These are phyloP conservation scores for Dryadula phaetusa DNA, from an alignment of 2,888 invertebrate genomes.

Conservation along the genomic window DNA sequence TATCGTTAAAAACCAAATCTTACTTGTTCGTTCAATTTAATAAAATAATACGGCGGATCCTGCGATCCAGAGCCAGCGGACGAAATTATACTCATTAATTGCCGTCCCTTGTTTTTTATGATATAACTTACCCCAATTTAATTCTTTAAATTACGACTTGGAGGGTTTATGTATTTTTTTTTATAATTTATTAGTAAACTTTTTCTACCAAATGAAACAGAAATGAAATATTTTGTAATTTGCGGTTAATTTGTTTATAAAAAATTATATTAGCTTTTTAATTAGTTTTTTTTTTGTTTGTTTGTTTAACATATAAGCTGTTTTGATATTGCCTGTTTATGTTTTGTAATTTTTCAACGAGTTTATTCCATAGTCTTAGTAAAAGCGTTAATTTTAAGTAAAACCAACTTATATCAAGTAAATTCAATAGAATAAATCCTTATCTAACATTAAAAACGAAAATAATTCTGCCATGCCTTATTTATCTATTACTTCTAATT, in stretches of 20 bases:
- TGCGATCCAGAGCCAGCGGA: background rate
- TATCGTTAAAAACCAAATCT: slow-evolving; percentile 15
- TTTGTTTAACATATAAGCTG: too few relatives aligned
- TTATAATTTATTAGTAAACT: slow-evolving; percentile 16
- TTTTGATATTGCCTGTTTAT: too few relatives aligned
- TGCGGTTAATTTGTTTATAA: background rate
- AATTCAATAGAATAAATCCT: too few relatives aligned
- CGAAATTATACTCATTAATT: slow-evolving; percentile 26
- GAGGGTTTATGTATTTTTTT: slow-evolving; percentile 12
- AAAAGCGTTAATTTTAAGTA: too few relatives aligned
- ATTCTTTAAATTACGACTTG: slow-evolving; percentile 20
- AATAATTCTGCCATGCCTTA: too few relatives aligned
- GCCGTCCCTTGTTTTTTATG: slow-evolving; percentile 21
- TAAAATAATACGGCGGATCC: slow-evolving; percentile 5
- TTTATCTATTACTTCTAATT: too few relatives aligned
- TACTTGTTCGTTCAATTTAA: slow-evolving; percentile 12
- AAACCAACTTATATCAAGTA: too few relatives aligned
- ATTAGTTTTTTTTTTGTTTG: background rate
- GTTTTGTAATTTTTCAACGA: too few relatives aligned
- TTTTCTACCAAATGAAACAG: slow-evolving; percentile 4
- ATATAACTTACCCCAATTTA: slow-evolving; percentile 23
- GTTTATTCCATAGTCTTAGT: too few relatives aligned
- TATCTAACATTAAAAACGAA: too few relatives aligned
- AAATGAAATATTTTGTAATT: slow-evolving; percentile 19
- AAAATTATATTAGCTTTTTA: background rate